Percentiles rank a stretch among this genome's conserved stretches.
These are phyloP conservation scores for Orthonychiurus folsomi DNA, from an alignment of 2,888 invertebrate species.

Conservation along the genomic window DNA sequence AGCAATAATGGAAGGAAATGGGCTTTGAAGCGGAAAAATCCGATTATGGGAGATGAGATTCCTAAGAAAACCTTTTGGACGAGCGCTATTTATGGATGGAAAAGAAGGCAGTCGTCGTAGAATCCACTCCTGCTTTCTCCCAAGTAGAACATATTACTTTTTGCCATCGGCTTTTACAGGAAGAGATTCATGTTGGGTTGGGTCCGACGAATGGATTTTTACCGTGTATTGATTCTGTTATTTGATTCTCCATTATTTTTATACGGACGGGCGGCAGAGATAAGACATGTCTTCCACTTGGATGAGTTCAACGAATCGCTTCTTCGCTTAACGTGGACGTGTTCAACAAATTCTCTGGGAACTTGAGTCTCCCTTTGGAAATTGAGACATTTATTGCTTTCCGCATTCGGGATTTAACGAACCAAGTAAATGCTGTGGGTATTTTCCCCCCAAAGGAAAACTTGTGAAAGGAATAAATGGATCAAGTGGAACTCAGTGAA, in stretches of 20 bases:
- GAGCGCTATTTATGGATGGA: background rate
- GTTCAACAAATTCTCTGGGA: background rate
- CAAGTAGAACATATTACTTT: background rate
- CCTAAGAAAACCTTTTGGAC: background rate
- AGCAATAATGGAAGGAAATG: slow-evolving; percentile 10
- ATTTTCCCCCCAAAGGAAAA: too few species aligned
- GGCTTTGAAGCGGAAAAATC: slow-evolving; percentile 2
- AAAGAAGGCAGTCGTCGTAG: too few species aligned
- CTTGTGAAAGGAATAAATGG: too few species aligned
- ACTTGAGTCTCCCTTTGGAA: background rate
- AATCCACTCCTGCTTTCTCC: background rate
- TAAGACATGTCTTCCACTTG: background rate
- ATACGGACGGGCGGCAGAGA: background rate
- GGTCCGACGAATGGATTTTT: too few species aligned
- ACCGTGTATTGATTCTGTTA: background rate
- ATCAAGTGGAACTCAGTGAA: too few species aligned
- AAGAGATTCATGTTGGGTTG: too few species aligned
- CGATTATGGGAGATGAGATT: background rate
- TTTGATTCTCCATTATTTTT: background rate
- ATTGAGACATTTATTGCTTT: background rate
- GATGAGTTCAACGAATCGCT: background rate
- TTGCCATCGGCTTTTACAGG: background rate
- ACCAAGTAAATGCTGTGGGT: too few species aligned
- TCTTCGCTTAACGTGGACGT: background rate
- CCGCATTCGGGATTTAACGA: too few species aligned